Percentiles rank a stretch among this genome's conserved stretches.
Conservation (phyloP, 2,113 vertebrate genomes). For the Rhinolophus sinicus region DNA sequence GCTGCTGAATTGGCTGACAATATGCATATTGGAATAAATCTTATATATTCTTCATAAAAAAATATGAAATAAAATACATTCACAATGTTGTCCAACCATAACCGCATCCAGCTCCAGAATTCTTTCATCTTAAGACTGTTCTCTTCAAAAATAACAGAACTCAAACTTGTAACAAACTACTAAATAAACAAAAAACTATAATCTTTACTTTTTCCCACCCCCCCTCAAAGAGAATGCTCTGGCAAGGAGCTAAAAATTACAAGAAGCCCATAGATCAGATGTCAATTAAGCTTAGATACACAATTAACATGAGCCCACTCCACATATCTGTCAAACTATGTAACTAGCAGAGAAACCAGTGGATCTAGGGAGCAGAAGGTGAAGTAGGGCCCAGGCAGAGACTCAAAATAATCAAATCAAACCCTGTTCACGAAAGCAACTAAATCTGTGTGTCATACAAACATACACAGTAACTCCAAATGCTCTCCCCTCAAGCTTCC, state of each 20-base stretch:
- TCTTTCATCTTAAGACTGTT: background rate
- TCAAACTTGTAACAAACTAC: slow-evolving; percentile 2
- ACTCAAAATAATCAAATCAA: background rate
- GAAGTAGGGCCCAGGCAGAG: background rate
- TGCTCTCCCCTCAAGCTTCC: background rate
- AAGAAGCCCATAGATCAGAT: background rate
- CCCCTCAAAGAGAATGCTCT: background rate
- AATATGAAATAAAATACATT: background rate
- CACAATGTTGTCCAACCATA: background rate
- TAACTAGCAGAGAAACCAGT: background rate
- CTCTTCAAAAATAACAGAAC: background rate
- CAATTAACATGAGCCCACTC: background rate
- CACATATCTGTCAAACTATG: background rate
- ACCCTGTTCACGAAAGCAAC: background rate
- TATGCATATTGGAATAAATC: background rate
- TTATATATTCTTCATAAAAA: slow-evolving; percentile 11
- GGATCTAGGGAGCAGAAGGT: background rate
- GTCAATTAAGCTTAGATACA: background rate
- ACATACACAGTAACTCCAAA: background rate
- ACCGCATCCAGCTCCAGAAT: background rate
- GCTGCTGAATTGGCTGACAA: background rate
- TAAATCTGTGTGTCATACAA: background rate
- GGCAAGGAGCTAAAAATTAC: background rate
- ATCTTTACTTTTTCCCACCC: background rate
- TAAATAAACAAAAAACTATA: background rate